A percentile compares a stretch with the other conserved stretches of the same genome.
These are phyloP conservation scores for Drosophila antonietae DNA, from an alignment of 2,888 invertebrate species.

Conservation along the genomic window DNA sequence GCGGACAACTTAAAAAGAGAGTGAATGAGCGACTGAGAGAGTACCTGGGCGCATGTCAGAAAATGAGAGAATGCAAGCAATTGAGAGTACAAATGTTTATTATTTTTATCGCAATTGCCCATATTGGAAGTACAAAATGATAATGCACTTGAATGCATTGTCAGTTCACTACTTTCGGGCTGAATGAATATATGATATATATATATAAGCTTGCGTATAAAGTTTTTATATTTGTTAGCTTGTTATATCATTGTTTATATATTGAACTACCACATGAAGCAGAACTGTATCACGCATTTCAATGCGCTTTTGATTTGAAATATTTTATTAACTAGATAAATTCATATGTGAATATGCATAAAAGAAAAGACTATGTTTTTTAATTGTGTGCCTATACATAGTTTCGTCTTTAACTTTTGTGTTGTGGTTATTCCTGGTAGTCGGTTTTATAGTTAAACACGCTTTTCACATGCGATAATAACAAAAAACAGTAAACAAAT, in stretches of 20 bases:
- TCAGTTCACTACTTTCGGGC: no score
- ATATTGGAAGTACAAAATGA: not conserved
- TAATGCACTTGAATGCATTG: not conserved
- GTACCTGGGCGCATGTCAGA: not conserved
- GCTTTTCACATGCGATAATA: slow-evolving; percentile 59
- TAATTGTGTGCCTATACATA: not conserved
- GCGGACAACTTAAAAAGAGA: not conserved
- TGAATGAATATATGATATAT: not conserved
- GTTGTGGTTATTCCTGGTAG: slow-evolving; percentile 24
- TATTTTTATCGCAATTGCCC: not conserved
- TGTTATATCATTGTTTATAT: not conserved
- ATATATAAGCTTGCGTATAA: not conserved
- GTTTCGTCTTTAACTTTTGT: slow-evolving; percentile 33
- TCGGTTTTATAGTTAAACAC: slow-evolving; percentile 62
- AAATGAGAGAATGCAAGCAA: not conserved
- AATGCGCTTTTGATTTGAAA: not conserved
- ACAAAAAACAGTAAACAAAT: slow-evolving; percentile 54
- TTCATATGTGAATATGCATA: not conserved
- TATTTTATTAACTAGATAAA: not conserved
- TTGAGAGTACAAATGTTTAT: not conserved
- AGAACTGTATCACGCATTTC: not conserved
- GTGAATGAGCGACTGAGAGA: not conserved
- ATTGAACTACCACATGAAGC: not conserved
- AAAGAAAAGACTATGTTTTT: not conserved
- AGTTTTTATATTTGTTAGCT: not conserved